phyloP scores from a whole-genome alignment of 2,888 invertebrate genomes.

The Itoplectis maculator region DNA sequence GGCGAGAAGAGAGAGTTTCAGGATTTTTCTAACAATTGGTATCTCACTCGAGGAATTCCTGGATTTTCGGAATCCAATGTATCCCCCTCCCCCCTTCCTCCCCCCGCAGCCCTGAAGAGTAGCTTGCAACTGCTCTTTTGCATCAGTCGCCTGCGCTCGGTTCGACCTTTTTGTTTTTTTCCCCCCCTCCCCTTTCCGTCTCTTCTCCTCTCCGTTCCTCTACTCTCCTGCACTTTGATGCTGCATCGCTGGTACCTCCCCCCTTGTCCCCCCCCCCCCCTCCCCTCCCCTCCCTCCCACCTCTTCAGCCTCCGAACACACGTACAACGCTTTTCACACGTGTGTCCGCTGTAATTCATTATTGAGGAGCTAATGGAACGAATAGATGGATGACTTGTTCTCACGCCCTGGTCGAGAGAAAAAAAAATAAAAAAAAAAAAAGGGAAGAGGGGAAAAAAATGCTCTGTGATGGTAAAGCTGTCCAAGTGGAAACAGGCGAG shows the following conservation, averaged over 20 bases:
- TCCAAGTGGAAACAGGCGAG: constrained; percentile 22
- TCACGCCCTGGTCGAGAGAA: neutral
- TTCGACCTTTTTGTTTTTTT: neutral
- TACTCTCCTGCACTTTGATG: constrained; percentile 14
- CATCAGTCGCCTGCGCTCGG: constrained; percentile 19
- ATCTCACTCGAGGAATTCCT: constrained; percentile 60
- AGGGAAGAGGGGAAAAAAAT: neutral
- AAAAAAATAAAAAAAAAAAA: neutral
- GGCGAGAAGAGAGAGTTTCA: constrained; percentile 10
- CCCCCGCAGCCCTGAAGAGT: neutral
- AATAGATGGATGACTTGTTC: constrained; percentile 31
- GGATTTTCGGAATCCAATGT: constrained; percentile 49
- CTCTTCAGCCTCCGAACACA: no score
- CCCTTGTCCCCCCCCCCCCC: no score
- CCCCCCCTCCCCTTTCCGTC: no score
- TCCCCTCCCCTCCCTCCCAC: no score
- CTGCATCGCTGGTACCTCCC: neutral
- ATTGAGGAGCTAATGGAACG: constrained; percentile 41
- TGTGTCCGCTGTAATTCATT: constrained; percentile 23
- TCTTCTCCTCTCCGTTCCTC: neutral
- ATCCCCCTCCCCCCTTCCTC: neutral
- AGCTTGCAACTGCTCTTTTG: constrained; percentile 13
- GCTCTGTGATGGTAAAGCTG: neutral
- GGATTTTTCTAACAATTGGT: constrained; percentile 60
- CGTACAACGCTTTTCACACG: constrained; percentile 10